phyloP scores from a whole-genome alignment of 2,888 invertebrate species.

The Hemaris fuciformis region DNA sequence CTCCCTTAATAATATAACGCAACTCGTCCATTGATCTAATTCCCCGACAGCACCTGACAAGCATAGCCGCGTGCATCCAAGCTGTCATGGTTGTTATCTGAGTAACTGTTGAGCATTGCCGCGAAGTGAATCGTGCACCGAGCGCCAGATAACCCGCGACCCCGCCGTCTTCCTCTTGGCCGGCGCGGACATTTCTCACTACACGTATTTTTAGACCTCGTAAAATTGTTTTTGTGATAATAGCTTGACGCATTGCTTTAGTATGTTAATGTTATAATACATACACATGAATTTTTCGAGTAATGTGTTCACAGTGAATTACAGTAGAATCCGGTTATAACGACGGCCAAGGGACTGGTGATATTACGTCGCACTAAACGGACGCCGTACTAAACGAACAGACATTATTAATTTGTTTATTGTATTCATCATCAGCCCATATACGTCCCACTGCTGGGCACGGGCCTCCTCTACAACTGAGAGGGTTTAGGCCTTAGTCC shows the following conservation, averaged over 20 bases:
- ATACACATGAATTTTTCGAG: neutral
- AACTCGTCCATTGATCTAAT: no score
- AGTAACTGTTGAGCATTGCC: neutral
- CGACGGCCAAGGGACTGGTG: no score
- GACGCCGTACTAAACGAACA: no score
- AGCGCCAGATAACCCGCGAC: neutral
- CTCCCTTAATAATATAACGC: no score
- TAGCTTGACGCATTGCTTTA: neutral
- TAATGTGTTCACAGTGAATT: neutral
- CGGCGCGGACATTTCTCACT: neutral
- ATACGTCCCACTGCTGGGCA: no score
- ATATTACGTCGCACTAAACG: no score
- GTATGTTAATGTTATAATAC: neutral
- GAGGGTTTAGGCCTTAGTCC: no score
- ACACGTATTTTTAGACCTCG: conserved; percentile 1
- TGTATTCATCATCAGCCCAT: no score
- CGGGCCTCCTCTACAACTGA: no score
- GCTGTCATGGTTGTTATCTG: neutral
- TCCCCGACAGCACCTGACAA: no score
- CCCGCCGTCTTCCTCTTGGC: neutral
- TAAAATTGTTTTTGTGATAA: neutral
- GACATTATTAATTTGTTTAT: no score
- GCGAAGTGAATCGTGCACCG: neutral
- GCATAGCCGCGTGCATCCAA: no score
- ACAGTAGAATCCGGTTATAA: neutral